Conservation (phyloP, 1,140 invertebrate genomes). For the Drosophila sp. region DNA sequence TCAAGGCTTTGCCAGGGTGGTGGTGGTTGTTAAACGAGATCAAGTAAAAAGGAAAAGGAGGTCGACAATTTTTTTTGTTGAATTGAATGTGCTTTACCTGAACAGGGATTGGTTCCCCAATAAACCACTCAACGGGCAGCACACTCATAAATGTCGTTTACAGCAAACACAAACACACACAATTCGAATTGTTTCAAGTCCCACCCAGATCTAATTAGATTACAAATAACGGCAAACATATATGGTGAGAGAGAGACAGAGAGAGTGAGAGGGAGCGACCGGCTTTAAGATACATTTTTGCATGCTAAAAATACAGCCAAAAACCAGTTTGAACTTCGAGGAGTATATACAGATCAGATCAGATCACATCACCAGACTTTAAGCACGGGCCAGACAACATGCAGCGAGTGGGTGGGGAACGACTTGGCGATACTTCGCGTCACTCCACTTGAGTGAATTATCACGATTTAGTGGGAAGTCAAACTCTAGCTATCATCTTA, state of each 20-base stretch:
- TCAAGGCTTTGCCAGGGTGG: slow-evolving; percentile 70
- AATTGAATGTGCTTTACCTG: not conserved
- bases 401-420: not conserved
- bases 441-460: too few species aligned
- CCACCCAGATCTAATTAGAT: slow-evolving; percentile 61
- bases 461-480: too few species aligned
- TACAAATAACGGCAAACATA: slow-evolving; percentile 11
- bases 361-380: slow-evolving; percentile 10
- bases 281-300: not conserved
- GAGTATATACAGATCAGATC: slow-evolving; percentile 11
- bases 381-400: slow-evolving; percentile 8
- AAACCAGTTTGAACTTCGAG: not conserved
- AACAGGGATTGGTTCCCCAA: slow-evolving; percentile 52
- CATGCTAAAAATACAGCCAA: not conserved
- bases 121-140: not conserved
- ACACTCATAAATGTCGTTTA: not conserved
- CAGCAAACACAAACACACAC: not conserved
- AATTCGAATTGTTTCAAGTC: slow-evolving; percentile 22
- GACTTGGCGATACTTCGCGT: not conserved
- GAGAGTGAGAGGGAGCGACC: not conserved
- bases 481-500: too few species aligned
- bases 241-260: not conserved
- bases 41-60: slow-evolving; percentile 70
- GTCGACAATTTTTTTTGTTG: slow-evolving; percentile 37
- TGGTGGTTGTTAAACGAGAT: slow-evolving; percentile 33